A percentile compares a stretch with the other conserved stretches of the same genome.
Conservation (phyloP, 2,888 invertebrate species). For the Lasioglossum marginatum region DNA sequence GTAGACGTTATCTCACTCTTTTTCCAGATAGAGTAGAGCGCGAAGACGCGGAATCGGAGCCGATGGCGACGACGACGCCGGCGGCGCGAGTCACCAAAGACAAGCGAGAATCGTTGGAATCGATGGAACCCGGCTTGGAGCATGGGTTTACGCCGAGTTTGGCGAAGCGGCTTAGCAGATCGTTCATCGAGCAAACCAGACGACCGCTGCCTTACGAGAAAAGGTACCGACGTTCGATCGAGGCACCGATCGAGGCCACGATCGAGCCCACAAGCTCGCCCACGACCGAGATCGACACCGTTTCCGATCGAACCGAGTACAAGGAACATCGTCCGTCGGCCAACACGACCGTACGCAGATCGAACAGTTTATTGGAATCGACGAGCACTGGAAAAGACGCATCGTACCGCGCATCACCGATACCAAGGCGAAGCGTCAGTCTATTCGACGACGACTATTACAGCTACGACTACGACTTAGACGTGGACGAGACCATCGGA, state of each 20-base stretch:
- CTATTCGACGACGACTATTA: slow-evolving; percentile 77
- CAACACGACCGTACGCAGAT: slow-evolving; percentile 79
- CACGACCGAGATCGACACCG: slow-evolving; percentile 30
- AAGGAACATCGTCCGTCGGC: slow-evolving; percentile 67
- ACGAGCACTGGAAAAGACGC: slow-evolving; percentile 53
- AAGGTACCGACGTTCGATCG: slow-evolving; percentile 65
- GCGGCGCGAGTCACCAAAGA: slow-evolving; percentile 66
- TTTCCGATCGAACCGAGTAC: slow-evolving; percentile 71
- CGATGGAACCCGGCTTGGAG: slow-evolving; percentile 1
- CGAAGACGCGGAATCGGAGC: slow-evolving; percentile 60
- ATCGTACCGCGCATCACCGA: slow-evolving; percentile 66
- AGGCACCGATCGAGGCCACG: slow-evolving; percentile 25
- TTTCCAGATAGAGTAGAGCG: slow-evolving; percentile 75
- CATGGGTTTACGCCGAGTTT: slow-evolving; percentile 82
- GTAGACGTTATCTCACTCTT: slow-evolving; percentile 57
- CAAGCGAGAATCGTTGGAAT: slow-evolving; percentile 74
- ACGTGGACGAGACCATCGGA: slow-evolving; percentile 50
- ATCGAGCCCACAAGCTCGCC: slow-evolving; percentile 8
- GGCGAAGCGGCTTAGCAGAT: slow-evolving; percentile 80
- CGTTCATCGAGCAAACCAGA: slow-evolving; percentile 81
- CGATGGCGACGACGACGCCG: slow-evolving; percentile 11
- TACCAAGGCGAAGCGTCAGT: slow-evolving; percentile 77
- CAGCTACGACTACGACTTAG: slow-evolving; percentile 35
- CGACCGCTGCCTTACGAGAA: slow-evolving; percentile 78
- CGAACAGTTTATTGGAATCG: slow-evolving; percentile 76